phyloP scores from a whole-genome alignment of 2,797 vertebrate species.

The Craterocephalus amniculus region DNA sequence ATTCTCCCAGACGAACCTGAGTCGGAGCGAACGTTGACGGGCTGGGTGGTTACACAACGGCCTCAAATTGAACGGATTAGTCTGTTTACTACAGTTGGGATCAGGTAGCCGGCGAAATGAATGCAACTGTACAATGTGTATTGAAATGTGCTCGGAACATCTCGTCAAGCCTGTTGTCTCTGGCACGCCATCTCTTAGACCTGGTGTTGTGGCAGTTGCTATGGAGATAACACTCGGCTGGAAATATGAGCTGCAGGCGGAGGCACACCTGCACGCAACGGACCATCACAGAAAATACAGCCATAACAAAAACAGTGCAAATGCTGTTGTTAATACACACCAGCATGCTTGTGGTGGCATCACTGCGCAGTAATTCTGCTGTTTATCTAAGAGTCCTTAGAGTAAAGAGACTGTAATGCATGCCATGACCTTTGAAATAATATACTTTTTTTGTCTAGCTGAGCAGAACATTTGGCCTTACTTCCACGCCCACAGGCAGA shows the following conservation, averaged over 20 bases:
- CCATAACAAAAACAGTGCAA: slow-evolving; percentile 62
- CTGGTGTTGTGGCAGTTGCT: slow-evolving; percentile 68
- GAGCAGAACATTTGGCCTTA: slow-evolving; percentile 80
- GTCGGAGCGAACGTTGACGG: background rate
- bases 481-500: slow-evolving; percentile 76
- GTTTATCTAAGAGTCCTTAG: slow-evolving; percentile 68
- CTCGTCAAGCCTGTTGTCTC: slow-evolving; percentile 51
- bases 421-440: slow-evolving; percentile 85
- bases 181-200: slow-evolving; percentile 38
- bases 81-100: slow-evolving; percentile 27
- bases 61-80: slow-evolving; percentile 18
- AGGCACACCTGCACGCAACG: slow-evolving; percentile 69
- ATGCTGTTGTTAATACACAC: slow-evolving; percentile 31
- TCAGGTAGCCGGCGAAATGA: slow-evolving; percentile 9
- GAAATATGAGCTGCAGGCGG: slow-evolving; percentile 25
- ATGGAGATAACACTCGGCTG: slow-evolving; percentile 54
- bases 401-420: slow-evolving; percentile 75
- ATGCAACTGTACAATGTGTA: slow-evolving; percentile 39
- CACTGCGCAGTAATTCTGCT: slow-evolving; percentile 39
- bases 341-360: slow-evolving; percentile 7
- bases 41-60: slow-evolving; percentile 9
- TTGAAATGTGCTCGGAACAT: slow-evolving; percentile 36
- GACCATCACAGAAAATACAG: slow-evolving; percentile 58
- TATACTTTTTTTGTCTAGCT: slow-evolving; percentile 81
- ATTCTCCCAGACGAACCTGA: slow-evolving; percentile 3